Percentiles rank a stretch among this genome's conserved stretches.
These are phyloP conservation scores for Antitype chi DNA, from an alignment of 2,888 invertebrate genomes.

Conservation along the genomic window DNA sequence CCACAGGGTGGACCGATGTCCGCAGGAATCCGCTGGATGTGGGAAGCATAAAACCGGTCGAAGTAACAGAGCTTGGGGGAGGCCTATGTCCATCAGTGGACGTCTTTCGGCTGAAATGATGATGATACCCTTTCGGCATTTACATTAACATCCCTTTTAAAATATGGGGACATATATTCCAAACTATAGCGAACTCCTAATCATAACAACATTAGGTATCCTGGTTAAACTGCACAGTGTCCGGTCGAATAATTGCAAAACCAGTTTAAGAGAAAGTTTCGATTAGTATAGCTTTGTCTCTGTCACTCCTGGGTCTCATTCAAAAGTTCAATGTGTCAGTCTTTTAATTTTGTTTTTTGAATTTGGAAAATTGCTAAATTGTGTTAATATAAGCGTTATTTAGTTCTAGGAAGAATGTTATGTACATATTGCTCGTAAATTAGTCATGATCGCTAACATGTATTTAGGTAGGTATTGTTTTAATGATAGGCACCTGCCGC, in stretches of 20 bases:
- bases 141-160: no score
- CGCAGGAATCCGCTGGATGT: no score
- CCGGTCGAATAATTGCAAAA: not conserved
- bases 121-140: no score
- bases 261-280: not conserved
- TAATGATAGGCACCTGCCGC: constrained; percentile 59
- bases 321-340: not conserved
- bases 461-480: constrained; percentile 68
- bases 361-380: constrained; percentile 51
- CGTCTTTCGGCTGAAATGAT: no score
- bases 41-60: no score
- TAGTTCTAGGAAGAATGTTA: constrained; percentile 87
- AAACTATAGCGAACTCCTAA: no score
- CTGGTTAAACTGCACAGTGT: constrained; percentile 5
- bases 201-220: no score
- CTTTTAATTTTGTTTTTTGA: not conserved
- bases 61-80: no score
- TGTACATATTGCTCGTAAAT: constrained; percentile 82
- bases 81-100: no score
- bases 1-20: no score
- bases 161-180: no score
- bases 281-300: not conserved
- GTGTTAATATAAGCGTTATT: constrained; percentile 85
- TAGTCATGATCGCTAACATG: constrained; percentile 62
- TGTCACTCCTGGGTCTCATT: not conserved